These are phyloP conservation scores for Antheraea yamamai DNA, from an alignment of 2,888 invertebrate genomes.

Conservation along the genomic window DNA sequence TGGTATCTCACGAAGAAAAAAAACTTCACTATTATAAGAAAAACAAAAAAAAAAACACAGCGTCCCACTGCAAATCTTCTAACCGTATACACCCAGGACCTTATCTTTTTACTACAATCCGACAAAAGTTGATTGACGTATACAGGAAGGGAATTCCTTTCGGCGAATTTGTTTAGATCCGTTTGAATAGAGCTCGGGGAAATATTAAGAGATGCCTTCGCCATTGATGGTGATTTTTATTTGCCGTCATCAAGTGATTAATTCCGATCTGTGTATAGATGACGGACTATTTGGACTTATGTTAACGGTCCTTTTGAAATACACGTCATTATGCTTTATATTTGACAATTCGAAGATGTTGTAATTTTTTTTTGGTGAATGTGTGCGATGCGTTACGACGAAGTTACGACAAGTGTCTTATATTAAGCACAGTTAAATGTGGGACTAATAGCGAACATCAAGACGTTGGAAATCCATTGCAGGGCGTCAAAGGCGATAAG, in stretches of 20 bases:
- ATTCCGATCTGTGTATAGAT: slow-evolving; percentile 25
- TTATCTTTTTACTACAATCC: slow-evolving; percentile 62
- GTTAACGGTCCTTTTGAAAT: slow-evolving; percentile 33
- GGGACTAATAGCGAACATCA: too few species aligned
- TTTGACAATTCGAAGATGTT: background rate
- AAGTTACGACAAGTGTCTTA: too few species aligned
- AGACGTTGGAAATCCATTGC: too few species aligned
- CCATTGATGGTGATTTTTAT: slow-evolving; percentile 52
- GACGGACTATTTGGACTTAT: slow-evolving; percentile 28
- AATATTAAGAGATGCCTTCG: slow-evolving; percentile 60
- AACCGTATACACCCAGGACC: slow-evolving; percentile 33
- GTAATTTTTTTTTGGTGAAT: background rate
- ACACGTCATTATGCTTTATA: slow-evolving; percentile 17
- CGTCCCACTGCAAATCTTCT: background rate
- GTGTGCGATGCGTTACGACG: background rate
- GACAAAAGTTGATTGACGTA: slow-evolving; percentile 71
- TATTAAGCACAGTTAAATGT: too few species aligned
- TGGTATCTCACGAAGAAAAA: too few species aligned
- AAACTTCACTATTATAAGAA: background rate
- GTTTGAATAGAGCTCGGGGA: slow-evolving; percentile 50
- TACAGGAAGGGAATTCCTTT: slow-evolving; percentile 61
- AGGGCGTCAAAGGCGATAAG: too few species aligned
- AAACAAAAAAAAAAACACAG: background rate
- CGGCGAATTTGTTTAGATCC: slow-evolving; percentile 68
- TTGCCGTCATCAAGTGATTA: slow-evolving; percentile 50